Conservation (phyloP, 2,888 invertebrate species). For the Aromia moschata region DNA sequence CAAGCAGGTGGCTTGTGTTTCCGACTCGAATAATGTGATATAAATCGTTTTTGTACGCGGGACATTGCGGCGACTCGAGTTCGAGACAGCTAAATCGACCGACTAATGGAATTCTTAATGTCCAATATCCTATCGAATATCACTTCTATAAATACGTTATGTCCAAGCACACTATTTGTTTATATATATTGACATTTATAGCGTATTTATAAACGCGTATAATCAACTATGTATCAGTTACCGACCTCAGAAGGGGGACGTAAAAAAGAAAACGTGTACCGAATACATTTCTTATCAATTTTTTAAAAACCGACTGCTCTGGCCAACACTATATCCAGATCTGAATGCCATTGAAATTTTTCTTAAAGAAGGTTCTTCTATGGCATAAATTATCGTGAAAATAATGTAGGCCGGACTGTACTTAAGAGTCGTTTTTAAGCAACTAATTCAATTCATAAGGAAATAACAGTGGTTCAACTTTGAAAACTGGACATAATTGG, state of each 20-base stretch:
- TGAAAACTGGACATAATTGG: not conserved
- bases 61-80: slow-evolving; percentile 15
- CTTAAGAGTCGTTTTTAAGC: no score
- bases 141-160: slow-evolving; percentile 44
- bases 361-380: no score
- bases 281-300: no score
- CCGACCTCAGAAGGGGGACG: not conserved
- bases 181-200: slow-evolving; percentile 20
- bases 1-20: no score
- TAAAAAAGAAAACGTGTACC: not conserved
- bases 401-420: no score
- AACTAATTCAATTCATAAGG: no score
- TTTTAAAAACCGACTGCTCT: no score
- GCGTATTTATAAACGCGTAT: slow-evolving; percentile 10
- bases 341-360: no score
- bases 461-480: no score
- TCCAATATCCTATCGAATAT: slow-evolving; percentile 47
- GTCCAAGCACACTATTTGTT: slow-evolving; percentile 20
- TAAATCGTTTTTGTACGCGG: slow-evolving; percentile 13
- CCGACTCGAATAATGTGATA: slow-evolving; percentile 18
- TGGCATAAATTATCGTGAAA: no score
- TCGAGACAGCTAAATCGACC: slow-evolving; percentile 33
- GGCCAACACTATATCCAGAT: no score
- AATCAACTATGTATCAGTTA: not conserved
- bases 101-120: slow-evolving; percentile 51